Evolutionary conservation across 2,797 vertebrate species (phyloP), one percentile per base, ranked within the genome.

Genomic region (Betta splendens): DNA sequence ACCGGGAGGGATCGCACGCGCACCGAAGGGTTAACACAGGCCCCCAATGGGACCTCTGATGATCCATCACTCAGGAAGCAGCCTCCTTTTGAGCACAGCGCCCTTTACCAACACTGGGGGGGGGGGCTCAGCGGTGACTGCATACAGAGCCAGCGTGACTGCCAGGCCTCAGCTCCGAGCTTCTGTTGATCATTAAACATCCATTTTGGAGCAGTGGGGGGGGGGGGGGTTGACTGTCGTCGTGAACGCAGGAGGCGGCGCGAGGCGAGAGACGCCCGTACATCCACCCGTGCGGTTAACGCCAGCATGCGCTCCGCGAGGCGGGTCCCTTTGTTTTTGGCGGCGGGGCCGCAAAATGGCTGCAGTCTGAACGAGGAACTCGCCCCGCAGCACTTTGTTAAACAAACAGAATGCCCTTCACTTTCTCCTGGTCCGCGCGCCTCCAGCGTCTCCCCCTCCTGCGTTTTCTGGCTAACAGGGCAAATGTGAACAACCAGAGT

Each of bases 141-240:
- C 60, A 52, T 59, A 71, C 13, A 77, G 66, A 85, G 66, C 48
- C 83, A 54, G 80, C 48, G 50, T 75, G 80, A 75, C 79, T 72
- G 81, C 71, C 45, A 52, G 71, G 82, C 64, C 77, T 65, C 37
- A 81, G 80, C 77, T 69, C 44, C 44, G 21, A 81, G 79, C 75
- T 83, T 85, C 85, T 71, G 84, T 85, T 81, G 87, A 89, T 89
- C 87, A 91, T 91, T 90, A 89, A 91, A 90, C 82, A 86, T 83
- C 87, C 85, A 87, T 91, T 91, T 87, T 59, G 64, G 88, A 88
- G 45, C 88, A 85, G 86, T 86, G 73, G 89, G 86, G 81, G 83
- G 89, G 90, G 89, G 87, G 83, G 89, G 90, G 89, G 87, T 88
- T 85, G 88, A 89, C 85, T 81, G 82, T 87, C 88, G 87, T 89